Base-by-base conservation (phyloP, 92 coral and sea anemone species). In the Chrysogorgia sp. region DNA sequence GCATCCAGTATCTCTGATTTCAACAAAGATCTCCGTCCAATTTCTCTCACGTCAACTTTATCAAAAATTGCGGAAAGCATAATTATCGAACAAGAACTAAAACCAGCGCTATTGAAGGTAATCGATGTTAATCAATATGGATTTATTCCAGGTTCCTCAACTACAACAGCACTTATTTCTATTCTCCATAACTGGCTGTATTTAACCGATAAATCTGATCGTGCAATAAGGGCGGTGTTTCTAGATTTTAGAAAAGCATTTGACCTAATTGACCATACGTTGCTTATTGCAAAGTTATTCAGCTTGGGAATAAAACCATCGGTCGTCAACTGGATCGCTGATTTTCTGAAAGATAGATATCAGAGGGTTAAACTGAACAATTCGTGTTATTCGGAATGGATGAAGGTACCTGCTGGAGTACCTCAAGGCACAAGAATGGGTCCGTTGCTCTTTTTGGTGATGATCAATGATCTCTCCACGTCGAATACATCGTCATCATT, bases 11-110 rank as follows among this genome's bases (percentile, higher is more conserved):
- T 78, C 19, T 23, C 21, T 43, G 85, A 80, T 79, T 35, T 77
- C 25, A 79, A 49, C 40, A 85, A 75, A 61, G 88, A 79, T 41
- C 69, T 85, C 5, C 34, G 85, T 28, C 76, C 76, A 4, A 85
- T 85, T 43, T 85, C 89, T n/a, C 7, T 67, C 80, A 81, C 89
- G 10, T 77, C 90, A 29, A 60, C 86, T 71, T 35, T 86, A 40
- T 85, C 86, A 7, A 81, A 81, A 21, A 65, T 72, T 81, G 82
- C 60, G 4, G 86, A 63, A n/a, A n/a, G n/a, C n/a, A n/a, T n/a
- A n/a, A n/a, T n/a, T n/a, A n/a, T n/a, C n/a, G n/a, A n/a, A n/a
- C n/a, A 58, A 13, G 59, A 53, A 14, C 13, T 81, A 29, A 58
- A 60, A 59, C 80, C 87, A 13, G 28, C 52, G 10, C 10, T 81